These are phyloP conservation scores for human DNA, from an alignment of 2,113 vertebrate species.

Conservation along the genomic window GRCh38 chrX:139290001-139290500, in stretches of 20 bases:
- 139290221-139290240: background rate
- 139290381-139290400: background rate
- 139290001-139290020: background rate
- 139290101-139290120: background rate
- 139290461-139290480: constrained; percentile 42
- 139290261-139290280: background rate
- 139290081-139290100: background rate
- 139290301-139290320: background rate
- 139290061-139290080: background rate
- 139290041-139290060: background rate
- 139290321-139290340: background rate
- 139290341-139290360: background rate
- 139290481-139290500: constrained; percentile 5
- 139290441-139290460: constrained; percentile 33
- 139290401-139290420: background rate
- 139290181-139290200: background rate
- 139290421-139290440: background rate
- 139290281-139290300: background rate
- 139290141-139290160: background rate
- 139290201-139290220: background rate
- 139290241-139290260: background rate
- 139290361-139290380: background rate
- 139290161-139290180: background rate
- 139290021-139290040: background rate
- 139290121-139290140: background rate